These are phyloP conservation scores for Epinephelus moara DNA, from an alignment of 2,113 vertebrate genomes.

Conservation along the genomic window DNA sequence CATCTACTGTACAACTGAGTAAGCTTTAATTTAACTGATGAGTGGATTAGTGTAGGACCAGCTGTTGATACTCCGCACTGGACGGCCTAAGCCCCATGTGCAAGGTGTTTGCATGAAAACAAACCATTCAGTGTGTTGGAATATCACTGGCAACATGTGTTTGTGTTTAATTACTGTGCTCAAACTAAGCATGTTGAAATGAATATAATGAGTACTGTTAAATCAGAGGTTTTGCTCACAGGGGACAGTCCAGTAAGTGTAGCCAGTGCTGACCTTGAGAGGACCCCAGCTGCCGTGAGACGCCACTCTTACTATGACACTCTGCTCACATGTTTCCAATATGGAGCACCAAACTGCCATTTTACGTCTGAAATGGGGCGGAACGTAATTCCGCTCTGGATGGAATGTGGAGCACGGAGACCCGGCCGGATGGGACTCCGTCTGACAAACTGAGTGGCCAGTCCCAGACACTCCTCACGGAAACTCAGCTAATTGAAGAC, in stretches of 20 bases:
- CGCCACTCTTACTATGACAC: conserved; percentile 51
- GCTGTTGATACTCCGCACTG: conserved; percentile 64
- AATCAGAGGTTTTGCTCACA: conserved; percentile 8
- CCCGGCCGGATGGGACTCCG: conserved; percentile 71
- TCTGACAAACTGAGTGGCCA: conserved; percentile 68
- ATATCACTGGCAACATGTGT: conserved; percentile 44
- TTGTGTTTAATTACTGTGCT: conserved; percentile 42
- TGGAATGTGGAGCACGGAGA: conserved; percentile 77
- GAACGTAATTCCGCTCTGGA: conserved; percentile 70
- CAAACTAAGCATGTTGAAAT: conserved; percentile 39
- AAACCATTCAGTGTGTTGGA: conserved; percentile 36
- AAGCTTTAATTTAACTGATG: conserved; percentile 78
- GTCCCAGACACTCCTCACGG: conserved; percentile 71
- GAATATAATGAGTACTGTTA: conserved; percentile 22
- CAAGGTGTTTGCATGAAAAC: conserved; percentile 61
- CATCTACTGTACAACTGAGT: conserved; percentile 61
- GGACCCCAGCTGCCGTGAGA: conserved; percentile 64
- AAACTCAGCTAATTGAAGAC: conserved; percentile 80
- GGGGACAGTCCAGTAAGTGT: neutral
- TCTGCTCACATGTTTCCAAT: conserved; percentile 80
- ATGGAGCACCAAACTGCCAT: conserved; percentile 69
- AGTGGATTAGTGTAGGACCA: conserved; percentile 73
- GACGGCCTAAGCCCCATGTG: conserved; percentile 52
- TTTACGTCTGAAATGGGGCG: conserved; percentile 78
- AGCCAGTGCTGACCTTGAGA: conserved; percentile 47